A percentile compares a stretch with the other conserved stretches of the same genome.
These are phyloP conservation scores for Bombus breviceps DNA, from an alignment of 1,140 invertebrate species.

Conservation along the genomic window DNA sequence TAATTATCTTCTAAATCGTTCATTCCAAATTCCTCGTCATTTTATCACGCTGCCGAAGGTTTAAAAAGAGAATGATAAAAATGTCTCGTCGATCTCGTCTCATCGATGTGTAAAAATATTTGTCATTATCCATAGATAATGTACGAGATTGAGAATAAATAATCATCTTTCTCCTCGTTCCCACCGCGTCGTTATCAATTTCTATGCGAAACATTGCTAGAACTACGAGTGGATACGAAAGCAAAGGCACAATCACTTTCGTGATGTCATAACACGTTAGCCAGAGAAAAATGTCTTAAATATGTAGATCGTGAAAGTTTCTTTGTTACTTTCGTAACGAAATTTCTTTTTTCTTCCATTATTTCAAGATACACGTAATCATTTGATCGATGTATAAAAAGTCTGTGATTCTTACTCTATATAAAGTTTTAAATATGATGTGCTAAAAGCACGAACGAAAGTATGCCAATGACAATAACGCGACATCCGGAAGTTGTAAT, in stretches of 20 bases:
- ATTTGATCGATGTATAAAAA: neutral
- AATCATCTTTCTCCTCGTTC: neutral
- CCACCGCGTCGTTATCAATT: neutral
- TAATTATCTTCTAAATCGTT: too few relatives aligned
- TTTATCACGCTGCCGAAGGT: too few relatives aligned
- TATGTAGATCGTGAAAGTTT: neutral
- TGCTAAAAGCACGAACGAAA: neutral
- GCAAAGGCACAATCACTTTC: neutral
- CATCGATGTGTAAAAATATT: too few relatives aligned
- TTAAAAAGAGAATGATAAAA: too few relatives aligned
- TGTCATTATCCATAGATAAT: too few relatives aligned
- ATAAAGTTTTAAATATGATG: neutral
- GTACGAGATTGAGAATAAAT: neutral
- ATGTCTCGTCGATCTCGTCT: too few relatives aligned
- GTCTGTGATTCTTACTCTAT: neutral
- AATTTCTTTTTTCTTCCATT: neutral
- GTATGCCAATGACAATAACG: neutral
- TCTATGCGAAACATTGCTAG: neutral
- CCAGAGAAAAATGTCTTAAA: neutral
- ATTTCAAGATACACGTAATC: neutral
- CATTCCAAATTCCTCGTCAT: too few relatives aligned
- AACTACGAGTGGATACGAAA: neutral
- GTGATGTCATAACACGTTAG: neutral
- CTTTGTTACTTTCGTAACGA: neutral
- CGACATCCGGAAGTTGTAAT: neutral